Conservation (phyloP, 2,113 vertebrate species). For the Psilopogon haemacephalus region DNA sequence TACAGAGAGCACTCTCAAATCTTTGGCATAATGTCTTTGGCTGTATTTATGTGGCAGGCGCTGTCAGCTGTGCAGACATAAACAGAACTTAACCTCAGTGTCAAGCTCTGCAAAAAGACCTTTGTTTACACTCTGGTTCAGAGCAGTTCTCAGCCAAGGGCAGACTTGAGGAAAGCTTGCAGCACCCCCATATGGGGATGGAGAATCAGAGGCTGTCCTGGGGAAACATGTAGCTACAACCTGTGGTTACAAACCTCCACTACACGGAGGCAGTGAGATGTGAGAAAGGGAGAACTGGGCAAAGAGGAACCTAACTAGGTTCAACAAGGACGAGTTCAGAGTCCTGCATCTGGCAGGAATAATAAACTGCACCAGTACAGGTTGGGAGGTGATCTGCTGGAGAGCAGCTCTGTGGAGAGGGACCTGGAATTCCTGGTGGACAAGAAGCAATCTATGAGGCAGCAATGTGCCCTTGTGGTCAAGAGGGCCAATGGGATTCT, state of each 20-base stretch:
- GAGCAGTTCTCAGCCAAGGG: neutral
- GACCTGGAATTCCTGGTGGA: too few relatives aligned
- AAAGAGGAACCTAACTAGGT: too few relatives aligned
- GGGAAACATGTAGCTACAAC: neutral
- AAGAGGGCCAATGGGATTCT: too few relatives aligned
- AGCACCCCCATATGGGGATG: neutral
- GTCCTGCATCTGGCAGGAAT: too few relatives aligned
- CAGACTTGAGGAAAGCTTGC: neutral
- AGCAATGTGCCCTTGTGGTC: too few relatives aligned
- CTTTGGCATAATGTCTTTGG: neutral
- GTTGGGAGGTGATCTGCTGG: too few relatives aligned
- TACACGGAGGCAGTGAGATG: fast-evolving
- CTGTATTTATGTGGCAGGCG: neutral
- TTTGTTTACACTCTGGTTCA: neutral
- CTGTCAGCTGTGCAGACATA: neutral
- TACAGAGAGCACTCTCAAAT: neutral
- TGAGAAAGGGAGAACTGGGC: neutral
- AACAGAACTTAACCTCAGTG: neutral
- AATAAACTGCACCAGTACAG: too few relatives aligned
- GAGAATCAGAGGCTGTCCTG: neutral
- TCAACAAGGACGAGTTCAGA: too few relatives aligned
- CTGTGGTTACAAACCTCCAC: neutral
- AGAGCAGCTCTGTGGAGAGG: too few relatives aligned
- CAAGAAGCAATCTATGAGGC: too few relatives aligned
- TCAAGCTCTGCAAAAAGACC: neutral